Evolutionary conservation across 2,888 invertebrate species (phyloP).

Genomic region (Thalpophila matura): DNA sequence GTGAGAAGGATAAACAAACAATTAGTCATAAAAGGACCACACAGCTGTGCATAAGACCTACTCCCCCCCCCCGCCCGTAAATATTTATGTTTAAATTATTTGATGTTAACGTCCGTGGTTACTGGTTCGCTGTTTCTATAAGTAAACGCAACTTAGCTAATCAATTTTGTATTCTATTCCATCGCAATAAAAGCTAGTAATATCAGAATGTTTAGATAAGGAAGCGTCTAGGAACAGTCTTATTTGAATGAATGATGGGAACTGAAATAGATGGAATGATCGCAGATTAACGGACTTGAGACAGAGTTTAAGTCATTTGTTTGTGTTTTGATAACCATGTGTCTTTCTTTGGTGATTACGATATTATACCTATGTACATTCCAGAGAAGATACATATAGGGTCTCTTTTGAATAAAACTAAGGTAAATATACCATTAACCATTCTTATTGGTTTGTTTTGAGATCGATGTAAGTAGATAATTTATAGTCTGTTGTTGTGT

Average conservation of each 20-base stretch:
- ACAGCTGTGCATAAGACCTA: slow-evolving; percentile 48
- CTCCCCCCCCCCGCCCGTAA: slow-evolving; percentile 58
- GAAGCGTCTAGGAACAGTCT: slow-evolving; percentile 29
- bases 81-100: slow-evolving; percentile 73
- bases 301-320: background rate
- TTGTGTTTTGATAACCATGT: slow-evolving; percentile 2
- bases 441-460: no score
- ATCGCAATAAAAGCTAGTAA: slow-evolving; percentile 8
- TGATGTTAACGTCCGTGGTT: slow-evolving; percentile 62
- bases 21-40: slow-evolving; percentile 67
- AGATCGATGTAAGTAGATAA: no score
- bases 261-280: slow-evolving; percentile 48
- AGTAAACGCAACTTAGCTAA: background rate
- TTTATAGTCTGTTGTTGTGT: no score
- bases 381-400: no score
- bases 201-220: slow-evolving; percentile 5
- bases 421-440: no score
- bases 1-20: slow-evolving; percentile 57
- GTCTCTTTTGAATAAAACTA: no score
- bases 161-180: slow-evolving; percentile 23
- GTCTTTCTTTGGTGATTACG: background rate
- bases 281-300: slow-evolving; percentile 4
- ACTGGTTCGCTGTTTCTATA: slow-evolving; percentile 3
- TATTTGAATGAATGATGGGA: slow-evolving; percentile 39
- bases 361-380: no score